phyloP scores from a whole-genome alignment of 2,888 invertebrate species.

The Andrena hattorfiana region DNA sequence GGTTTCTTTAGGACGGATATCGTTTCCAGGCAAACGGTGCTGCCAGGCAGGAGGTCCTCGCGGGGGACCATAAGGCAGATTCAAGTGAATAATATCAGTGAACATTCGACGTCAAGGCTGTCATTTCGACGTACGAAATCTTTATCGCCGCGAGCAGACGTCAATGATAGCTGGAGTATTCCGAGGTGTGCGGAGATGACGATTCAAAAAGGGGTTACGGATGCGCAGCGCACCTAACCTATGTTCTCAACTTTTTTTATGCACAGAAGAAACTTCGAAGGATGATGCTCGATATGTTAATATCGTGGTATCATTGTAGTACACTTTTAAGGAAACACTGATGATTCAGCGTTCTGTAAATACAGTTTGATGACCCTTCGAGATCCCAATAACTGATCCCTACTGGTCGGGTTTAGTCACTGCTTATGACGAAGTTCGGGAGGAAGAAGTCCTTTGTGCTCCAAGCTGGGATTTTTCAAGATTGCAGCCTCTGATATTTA shows the following conservation, averaged over 20 bases:
- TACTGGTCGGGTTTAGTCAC: background rate
- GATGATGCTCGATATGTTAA: too few species aligned
- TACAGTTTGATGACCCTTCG: background rate
- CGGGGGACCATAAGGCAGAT: slow-evolving; percentile 27
- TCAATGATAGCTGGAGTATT: slow-evolving; percentile 15
- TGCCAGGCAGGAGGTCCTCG: slow-evolving; percentile 21
- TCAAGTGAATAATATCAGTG: slow-evolving; percentile 21
- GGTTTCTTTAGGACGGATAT: slow-evolving; percentile 42
- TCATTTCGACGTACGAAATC: slow-evolving; percentile 41
- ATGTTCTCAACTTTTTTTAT: background rate
- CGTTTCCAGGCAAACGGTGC: slow-evolving; percentile 28
- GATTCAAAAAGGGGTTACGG: slow-evolving; percentile 3
- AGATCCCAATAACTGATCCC: background rate
- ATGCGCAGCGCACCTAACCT: background rate
- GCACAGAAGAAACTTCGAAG: background rate
- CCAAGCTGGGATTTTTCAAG: too few species aligned
- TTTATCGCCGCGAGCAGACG: slow-evolving; percentile 27
- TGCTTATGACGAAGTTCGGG: background rate
- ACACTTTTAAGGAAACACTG: background rate
- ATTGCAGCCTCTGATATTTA: too few species aligned
- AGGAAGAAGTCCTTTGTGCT: background rate
- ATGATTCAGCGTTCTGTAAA: background rate
- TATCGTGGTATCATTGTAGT: too few species aligned
- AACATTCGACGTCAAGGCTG: slow-evolving; percentile 21
- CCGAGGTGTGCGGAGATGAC: slow-evolving; percentile 11